Evolutionary conservation across 2,888 invertebrate species (phyloP), one percentile per base, ranked within the genome.

Genomic region (Chrysotoxum bicinctum): DNA sequence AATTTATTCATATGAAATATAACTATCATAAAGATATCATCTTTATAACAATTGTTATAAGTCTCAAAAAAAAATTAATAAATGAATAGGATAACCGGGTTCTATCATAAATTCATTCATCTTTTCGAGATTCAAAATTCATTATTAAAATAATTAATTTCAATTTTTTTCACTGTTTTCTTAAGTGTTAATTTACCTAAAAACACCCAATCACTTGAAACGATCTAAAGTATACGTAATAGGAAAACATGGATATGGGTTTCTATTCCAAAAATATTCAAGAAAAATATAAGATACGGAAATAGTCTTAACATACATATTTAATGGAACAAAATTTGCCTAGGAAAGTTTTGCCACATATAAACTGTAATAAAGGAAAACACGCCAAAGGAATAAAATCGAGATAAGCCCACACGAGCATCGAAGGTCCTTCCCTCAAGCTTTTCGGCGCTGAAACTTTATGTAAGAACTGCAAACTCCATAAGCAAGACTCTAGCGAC

Each of bases 281-380:
- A 62, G 16, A 35, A 19, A 35, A 12, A 0, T 0, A 10, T 12
- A 19, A 16, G 19, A 14, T 14, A 26, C 26, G 40, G 2, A 60
- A 60, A 60, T 32, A 1, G 1, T 43, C 26, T 45, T 45, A 43
- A 43, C 43, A 23, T 16, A 43, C 14, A 26, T 45, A 45, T 21
- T 64, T 32, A 32, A 64, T 32, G 12, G 62, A 30, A 43, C 30
- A 62, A 26, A 30, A 62, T 43, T 43, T 45, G 16, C 45, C 30
- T 23, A 30, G 2, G 6, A 40, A 40, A n/a, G n/a, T 43, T 26
- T 16, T 64, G 14, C 12, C 8, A 64, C 19, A 19, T 19, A 62
- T 62, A 43, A 45, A 16, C 30, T 16, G 19, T 45, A 62, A 62
- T 62, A 43, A 9, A 30, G 30, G 12, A 64, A 30, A 26, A 45